Evolutionary conservation across 2,888 invertebrate species (phyloP).

Genomic region (Xylota segnis): DNA sequence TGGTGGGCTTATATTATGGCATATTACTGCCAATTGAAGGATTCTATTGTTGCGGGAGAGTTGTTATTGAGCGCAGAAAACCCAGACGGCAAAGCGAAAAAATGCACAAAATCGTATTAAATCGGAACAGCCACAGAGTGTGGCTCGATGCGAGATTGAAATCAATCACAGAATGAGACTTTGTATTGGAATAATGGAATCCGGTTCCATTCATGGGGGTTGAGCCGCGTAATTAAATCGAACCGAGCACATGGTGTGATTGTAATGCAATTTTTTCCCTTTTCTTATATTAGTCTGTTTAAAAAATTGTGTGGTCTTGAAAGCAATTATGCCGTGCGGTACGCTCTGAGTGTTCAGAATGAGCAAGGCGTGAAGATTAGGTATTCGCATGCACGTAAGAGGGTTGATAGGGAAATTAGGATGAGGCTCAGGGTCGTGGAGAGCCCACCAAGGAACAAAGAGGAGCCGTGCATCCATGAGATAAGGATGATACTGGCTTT

Average conservation of each 20-base stretch:
- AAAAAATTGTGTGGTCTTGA: slow-evolving; percentile 1
- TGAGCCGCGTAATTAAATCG: slow-evolving; percentile 68
- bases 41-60: slow-evolving; percentile 56
- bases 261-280: slow-evolving; percentile 49
- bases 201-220: slow-evolving; percentile 23
- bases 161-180: slow-evolving; percentile 69
- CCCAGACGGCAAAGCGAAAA: slow-evolving; percentile 42
- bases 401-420: too few relatives aligned
- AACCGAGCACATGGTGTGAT: slow-evolving; percentile 64
- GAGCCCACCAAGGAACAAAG: too few relatives aligned
- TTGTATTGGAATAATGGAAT: slow-evolving; percentile 56
- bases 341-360: neutral
- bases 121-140: slow-evolving; percentile 67
- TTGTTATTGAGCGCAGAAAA: slow-evolving; percentile 34
- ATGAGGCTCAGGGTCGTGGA: too few relatives aligned
- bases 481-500: too few relatives aligned
- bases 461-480: too few relatives aligned
- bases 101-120: slow-evolving; percentile 68
- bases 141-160: slow-evolving; percentile 66
- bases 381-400: neutral
- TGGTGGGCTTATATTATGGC: slow-evolving; percentile 58
- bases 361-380: slow-evolving; percentile 30
- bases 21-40: slow-evolving; percentile 74
- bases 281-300: slow-evolving; percentile 14
- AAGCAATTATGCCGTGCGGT: neutral